These are phyloP conservation scores for Nomia melanderi DNA, from an alignment of 1,140 invertebrate species.

Conservation along the genomic window DNA sequence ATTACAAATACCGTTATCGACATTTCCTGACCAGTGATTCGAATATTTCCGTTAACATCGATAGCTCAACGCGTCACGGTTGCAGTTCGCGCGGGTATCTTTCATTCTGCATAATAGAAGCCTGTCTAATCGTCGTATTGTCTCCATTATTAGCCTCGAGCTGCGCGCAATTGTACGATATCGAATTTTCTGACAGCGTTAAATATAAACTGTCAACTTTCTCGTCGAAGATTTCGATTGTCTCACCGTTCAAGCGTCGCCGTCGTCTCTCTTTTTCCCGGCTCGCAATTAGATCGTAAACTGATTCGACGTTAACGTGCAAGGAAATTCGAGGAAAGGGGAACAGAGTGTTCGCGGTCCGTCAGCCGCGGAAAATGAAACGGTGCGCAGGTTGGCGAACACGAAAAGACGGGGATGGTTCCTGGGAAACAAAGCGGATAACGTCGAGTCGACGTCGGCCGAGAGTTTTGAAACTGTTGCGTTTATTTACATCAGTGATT, in stretches of 20 bases:
- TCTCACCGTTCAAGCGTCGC: neutral
- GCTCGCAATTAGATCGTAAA: neutral
- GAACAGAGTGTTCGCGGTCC: too few species aligned
- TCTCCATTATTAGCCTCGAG: neutral
- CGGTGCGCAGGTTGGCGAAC: neutral
- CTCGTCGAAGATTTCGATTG: neutral
- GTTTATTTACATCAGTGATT: conserved; percentile 60
- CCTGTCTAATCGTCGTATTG: neutral
- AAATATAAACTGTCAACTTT: neutral
- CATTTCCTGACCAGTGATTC: conserved; percentile 12
- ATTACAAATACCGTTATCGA: conserved; percentile 1
- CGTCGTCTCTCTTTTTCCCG: neutral
- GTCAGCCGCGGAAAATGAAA: too few species aligned
- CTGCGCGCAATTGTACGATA: neutral
- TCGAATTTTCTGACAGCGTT: neutral
- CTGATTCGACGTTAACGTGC: neutral
- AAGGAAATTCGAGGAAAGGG: too few species aligned
- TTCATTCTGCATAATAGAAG: neutral
- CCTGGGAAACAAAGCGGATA: conserved; percentile 9
- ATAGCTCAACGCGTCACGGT: neutral
- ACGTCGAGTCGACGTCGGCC: conserved; percentile 16
- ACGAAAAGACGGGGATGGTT: neutral
- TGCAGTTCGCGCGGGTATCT: neutral
- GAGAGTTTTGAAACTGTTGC: conserved; percentile 41
- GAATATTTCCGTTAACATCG: neutral